Base-by-base conservation (phyloP, 2,113 vertebrate species). In the Piprites chloris region DNA sequence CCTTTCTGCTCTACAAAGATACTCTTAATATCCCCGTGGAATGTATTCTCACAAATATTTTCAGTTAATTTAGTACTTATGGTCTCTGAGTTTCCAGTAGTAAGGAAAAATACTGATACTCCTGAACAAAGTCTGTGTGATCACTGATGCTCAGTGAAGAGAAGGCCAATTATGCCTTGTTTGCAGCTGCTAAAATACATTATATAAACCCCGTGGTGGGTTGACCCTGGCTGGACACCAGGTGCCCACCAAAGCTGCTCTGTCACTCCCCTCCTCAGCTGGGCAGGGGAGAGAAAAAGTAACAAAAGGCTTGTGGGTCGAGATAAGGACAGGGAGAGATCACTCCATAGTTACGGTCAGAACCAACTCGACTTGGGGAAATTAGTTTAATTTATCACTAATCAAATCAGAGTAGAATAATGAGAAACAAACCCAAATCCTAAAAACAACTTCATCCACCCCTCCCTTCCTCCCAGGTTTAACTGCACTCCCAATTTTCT, bases 31-130 rank as follows among this genome's bases (percentile, higher is more conserved):
- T 59, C 83, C 56, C 68, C 71, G 33, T 68, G 75, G 76, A 95
- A 93, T 68, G 82, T 74, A 89, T 72, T 93, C 92, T 61, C 84
- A 67, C 46, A 88, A 90, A 92, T 58, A 86, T 33, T 91, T 81
- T 67, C 79, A 83, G 63, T 63, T 77, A 69, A 91, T 92, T 93
- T 78, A 77, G 47, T 63, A 77, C 56, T 76, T 74, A 63, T 13
- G 30, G 55, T 62, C 63, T 76, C 27, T 44, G 91, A 19, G 35
- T 76, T 82, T 87, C 46, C 73, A 65, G 18, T 8, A 81, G 55
- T 30, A 55, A 71, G 9, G 41, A 91, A 81, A 74, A 74, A 46
- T 3, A 16, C n/a, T 3, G 46, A 69, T 42, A 58, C 28, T 82
- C 50, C 49, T 69, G 32, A 78, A 63, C 33, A 80, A 80, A 76